Evolutionary conservation across 2,797 vertebrate genomes (phyloP), one percentile per base, ranked within the genome.

Genomic region (Sebastes iracundus): DNA sequence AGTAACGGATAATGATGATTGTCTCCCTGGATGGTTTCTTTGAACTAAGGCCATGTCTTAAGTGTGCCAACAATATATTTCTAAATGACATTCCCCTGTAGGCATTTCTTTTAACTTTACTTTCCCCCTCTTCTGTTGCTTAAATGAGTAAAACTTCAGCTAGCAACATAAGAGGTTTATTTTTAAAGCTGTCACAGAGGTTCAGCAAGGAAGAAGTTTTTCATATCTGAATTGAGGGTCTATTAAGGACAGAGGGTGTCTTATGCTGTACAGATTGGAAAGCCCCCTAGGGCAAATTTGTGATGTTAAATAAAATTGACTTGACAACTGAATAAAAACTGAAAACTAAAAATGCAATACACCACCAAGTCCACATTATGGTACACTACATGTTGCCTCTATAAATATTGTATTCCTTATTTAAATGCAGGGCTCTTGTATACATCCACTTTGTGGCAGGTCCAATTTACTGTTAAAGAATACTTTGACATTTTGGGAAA

Each of bases 381-480:
- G 25, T 35, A 13, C 7, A 61, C 30, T 33, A 6, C 7, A 6
- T 63, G 58, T 82, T 77, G 25, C 28, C 68, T 68, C 11, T 91
- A 87, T 93, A 87, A 87, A 92, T 87, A 86, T 4, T 60, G 10
- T 69, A 79, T 35, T 80, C 25, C 27, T 52, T 65, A 30, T 77
- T 49, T 60, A 64, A 77, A 69, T 61, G 67, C 79, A 79, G 61
- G 64, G 60, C 46, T 77, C 28, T 30, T 63, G 35, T 72, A 11
- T 42, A 55, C 23, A 61, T 75, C 67, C 23, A 70, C 22, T 58
- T 52, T 66, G 33, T 62, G 30, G 46, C 38, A 82, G 59, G 25
- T 63, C 35, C 49, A 73, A 49, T 53, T 64, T 5, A 46, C 3
- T 16, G 14, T 52, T 28, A 42, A 58, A 27, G 25, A 68, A 25